phyloP scores from a whole-genome alignment of 2,113 vertebrate genomes.

The Plotosus lineatus region DNA sequence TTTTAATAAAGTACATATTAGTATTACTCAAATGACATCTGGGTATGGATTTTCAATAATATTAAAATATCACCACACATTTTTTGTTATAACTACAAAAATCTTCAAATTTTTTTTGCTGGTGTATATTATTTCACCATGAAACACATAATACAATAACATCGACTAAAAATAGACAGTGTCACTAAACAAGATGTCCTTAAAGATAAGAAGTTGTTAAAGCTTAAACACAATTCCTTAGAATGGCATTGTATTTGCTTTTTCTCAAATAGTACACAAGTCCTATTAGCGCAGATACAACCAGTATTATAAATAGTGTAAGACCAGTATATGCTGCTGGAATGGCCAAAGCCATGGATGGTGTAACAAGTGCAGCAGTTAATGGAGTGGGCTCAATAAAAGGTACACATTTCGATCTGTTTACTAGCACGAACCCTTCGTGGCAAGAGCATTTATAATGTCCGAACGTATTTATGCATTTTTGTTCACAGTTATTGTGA shows the following conservation, averaged over 20 bases:
- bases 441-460: constrained; percentile 40
- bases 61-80: background rate
- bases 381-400: background rate
- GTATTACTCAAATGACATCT: background rate
- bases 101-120: background rate
- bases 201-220: background rate
- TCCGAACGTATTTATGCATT: constrained; percentile 37
- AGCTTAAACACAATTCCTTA: background rate
- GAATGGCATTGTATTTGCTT: constrained; percentile 3
- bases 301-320: constrained; percentile 20
- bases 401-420: constrained; percentile 25
- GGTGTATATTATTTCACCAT: background rate
- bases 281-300: background rate
- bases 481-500: constrained; percentile 29
- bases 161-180: background rate
- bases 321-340: constrained; percentile 38
- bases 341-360: background rate
- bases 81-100: background rate
- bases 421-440: constrained; percentile 7
- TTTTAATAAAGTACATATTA: background rate
- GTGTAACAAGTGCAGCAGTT: background rate
- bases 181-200: background rate
- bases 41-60: background rate
- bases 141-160: too few relatives aligned
- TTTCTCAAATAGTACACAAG: constrained; percentile 36